These are phyloP conservation scores for Steinernema khuongi DNA, from an alignment of 1,140 invertebrate genomes.

Conservation along the genomic window DNA sequence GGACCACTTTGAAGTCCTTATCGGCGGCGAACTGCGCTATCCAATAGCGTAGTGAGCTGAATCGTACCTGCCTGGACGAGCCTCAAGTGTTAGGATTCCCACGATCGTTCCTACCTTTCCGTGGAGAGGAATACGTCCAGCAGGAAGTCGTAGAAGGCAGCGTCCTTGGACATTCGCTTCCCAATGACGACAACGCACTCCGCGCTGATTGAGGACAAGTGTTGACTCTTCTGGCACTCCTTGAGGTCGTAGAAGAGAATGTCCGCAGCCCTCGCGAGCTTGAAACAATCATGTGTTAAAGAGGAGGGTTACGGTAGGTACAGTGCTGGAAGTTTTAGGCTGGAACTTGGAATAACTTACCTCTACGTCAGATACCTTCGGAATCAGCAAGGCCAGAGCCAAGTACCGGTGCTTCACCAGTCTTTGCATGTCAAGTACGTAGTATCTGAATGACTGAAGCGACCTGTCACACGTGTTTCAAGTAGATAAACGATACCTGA, in stretches of 20 bases:
- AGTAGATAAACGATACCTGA: background rate
- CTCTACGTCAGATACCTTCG: background rate
- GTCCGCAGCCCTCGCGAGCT: background rate
- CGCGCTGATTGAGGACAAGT: background rate
- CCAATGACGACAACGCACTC: background rate
- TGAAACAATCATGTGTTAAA: background rate
- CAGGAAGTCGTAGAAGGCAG: background rate
- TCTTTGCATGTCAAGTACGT: background rate
- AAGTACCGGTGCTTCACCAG: background rate
- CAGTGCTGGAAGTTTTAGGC: no score
- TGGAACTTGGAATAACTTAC: background rate
- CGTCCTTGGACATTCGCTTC: background rate
- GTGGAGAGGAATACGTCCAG: background rate
- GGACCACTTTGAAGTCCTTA: background rate
- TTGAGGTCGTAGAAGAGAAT: slow-evolving; percentile 7
- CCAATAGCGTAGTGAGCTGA: background rate
- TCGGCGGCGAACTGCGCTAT: background rate
- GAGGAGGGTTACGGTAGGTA: no score
- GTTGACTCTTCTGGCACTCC: background rate
- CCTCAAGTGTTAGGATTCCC: background rate
- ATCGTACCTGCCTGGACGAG: background rate
- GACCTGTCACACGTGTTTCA: background rate
- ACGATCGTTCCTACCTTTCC: background rate
- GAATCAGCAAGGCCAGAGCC: background rate
- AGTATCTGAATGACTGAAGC: background rate